phyloP scores from a whole-genome alignment of 2,113 vertebrate genomes.

The Tamias sibiricus region DNA sequence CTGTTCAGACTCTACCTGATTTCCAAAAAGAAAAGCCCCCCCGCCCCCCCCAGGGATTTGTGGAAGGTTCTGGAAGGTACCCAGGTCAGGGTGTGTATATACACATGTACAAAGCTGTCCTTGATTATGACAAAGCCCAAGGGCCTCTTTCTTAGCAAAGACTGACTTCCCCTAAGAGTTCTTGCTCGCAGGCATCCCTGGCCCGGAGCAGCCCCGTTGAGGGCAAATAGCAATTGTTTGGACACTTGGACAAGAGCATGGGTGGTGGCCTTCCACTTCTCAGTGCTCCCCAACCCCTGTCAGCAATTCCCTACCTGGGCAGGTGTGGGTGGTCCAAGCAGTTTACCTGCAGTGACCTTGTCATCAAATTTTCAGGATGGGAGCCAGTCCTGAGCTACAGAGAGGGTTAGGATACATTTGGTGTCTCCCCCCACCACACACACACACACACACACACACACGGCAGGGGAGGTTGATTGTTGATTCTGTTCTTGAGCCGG shows the following conservation, averaged over 20 bases:
- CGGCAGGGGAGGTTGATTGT: not conserved
- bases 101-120: not conserved
- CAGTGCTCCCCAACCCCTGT: not conserved
- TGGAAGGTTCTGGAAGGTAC: not conserved
- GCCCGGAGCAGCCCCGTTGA: not conserved
- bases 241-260: not conserved
- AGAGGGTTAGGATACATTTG: not conserved
- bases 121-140: not conserved
- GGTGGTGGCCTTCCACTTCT: not conserved
- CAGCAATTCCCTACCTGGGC: not conserved
- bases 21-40: not conserved
- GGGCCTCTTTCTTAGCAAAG: not conserved
- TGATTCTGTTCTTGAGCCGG: not conserved
- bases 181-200: not conserved
- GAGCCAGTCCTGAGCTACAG: not conserved
- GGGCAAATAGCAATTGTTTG: not conserved
- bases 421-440: no score
- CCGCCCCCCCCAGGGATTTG: not conserved
- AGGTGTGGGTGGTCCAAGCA: not conserved
- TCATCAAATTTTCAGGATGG: not conserved
- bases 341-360: no score
- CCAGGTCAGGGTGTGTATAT: no score
- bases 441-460: not conserved
- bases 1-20: not conserved
- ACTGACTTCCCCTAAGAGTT: not conserved